A percentile compares a stretch with the other conserved stretches of the same genome.
These are phyloP conservation scores for Zaprionus ornatus DNA, from an alignment of 1,140 invertebrate species.

Conservation along the genomic window DNA sequence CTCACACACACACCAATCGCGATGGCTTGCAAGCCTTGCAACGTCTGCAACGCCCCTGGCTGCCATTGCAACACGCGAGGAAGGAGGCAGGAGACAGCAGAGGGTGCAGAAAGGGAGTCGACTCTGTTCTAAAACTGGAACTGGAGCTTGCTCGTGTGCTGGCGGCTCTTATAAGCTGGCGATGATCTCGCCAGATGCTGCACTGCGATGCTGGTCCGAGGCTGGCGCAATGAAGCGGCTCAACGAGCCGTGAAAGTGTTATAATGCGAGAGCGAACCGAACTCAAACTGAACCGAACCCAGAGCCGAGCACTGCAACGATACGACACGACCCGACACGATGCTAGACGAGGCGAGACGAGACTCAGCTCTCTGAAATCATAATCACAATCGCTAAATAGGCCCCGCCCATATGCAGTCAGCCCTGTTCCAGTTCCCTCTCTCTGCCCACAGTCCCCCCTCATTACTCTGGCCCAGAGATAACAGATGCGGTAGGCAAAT, in stretches of 20 bases:
- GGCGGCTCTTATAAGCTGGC: slow-evolving; percentile 33
- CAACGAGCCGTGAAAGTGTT: slow-evolving; percentile 82
- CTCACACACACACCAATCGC: slow-evolving; percentile 59
- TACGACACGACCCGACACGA: background rate
- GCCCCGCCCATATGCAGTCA: slow-evolving; percentile 67
- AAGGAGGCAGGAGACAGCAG: background rate
- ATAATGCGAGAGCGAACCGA: slow-evolving; percentile 61
- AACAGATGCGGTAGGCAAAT: slow-evolving; percentile 6
- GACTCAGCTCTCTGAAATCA: slow-evolving; percentile 52
- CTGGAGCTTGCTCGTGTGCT: slow-evolving; percentile 53
- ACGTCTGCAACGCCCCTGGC: slow-evolving; percentile 58
- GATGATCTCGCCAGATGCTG: slow-evolving; percentile 53
- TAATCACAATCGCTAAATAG: slow-evolving; percentile 79
- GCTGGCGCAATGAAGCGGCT: slow-evolving; percentile 47
- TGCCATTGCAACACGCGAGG: slow-evolving; percentile 13
- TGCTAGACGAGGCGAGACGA: background rate
- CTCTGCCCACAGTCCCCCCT: background rate
- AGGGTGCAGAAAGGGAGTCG: background rate
- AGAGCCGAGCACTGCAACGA: background rate
- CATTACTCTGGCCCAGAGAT: background rate
- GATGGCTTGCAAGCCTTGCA: slow-evolving; percentile 74
- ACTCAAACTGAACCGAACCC: background rate
- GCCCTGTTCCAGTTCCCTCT: background rate
- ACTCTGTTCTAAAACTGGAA: slow-evolving; percentile 19
- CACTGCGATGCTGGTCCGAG: slow-evolving; percentile 43